These are phyloP conservation scores for Scartelaos histophorus DNA, from an alignment of 2,113 vertebrate genomes.

Conservation along the genomic window DNA sequence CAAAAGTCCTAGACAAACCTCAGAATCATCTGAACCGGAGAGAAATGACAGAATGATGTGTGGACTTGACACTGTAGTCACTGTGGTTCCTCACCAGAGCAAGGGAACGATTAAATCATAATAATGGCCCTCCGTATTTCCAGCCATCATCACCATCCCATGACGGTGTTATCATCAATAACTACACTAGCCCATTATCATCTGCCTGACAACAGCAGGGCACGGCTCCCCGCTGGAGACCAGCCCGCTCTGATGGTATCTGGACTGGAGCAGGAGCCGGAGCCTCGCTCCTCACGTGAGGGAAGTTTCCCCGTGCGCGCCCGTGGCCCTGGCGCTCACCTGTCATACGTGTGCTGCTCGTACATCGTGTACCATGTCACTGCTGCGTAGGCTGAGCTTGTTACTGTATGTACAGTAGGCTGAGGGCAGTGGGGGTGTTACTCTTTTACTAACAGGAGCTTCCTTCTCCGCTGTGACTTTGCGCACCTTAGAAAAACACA, in stretches of 20 bases:
- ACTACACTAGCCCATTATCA: conserved; percentile 51
- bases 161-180: conserved; percentile 61
- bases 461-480: conserved; percentile 67
- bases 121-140: conserved; percentile 64
- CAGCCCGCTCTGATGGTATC: conserved; percentile 49
- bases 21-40: conserved; percentile 58
- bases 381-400: conserved; percentile 66
- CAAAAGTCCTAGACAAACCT: conserved; percentile 56
- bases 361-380: conserved; percentile 77
- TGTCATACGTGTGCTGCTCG: conserved; percentile 60
- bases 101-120: conserved; percentile 68
- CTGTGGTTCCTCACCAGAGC: conserved; percentile 49
- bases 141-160: conserved; percentile 55
- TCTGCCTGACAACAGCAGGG: conserved; percentile 66
- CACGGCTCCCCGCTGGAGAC: conserved; percentile 36
- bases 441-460: conserved; percentile 54
- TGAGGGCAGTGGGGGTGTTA: conserved; percentile 56
- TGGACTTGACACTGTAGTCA: conserved; percentile 64
- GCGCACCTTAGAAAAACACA: conserved; percentile 60
- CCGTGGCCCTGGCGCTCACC: conserved; percentile 34
- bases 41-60: conserved; percentile 71
- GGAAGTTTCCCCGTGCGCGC: conserved; percentile 51
- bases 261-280: conserved; percentile 15
- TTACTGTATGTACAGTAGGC: conserved; percentile 66
- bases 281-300: conserved; percentile 1